These are phyloP conservation scores for Phrynocephalus versicolor DNA, from an alignment of 2,113 vertebrate genomes.

Conservation along the genomic window DNA sequence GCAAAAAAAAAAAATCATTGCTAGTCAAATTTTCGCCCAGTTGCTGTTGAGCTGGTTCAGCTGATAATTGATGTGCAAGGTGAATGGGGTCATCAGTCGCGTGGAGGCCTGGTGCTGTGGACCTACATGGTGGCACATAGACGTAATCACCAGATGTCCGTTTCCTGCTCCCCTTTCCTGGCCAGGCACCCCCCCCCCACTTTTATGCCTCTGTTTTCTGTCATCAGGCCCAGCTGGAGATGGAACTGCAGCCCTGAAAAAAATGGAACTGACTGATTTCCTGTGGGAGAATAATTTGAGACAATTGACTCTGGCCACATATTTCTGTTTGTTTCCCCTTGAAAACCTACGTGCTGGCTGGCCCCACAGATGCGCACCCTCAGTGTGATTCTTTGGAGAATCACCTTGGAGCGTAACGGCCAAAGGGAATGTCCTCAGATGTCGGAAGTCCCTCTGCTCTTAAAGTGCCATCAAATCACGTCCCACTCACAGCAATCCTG, in stretches of 20 bases:
- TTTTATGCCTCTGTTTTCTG: not conserved
- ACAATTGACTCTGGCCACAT: not conserved
- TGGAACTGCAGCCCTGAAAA: constrained; percentile 28
- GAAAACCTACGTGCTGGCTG: not conserved
- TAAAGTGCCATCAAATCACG: too few relatives aligned
- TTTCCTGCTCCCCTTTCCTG: not conserved
- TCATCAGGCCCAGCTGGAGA: constrained; percentile 31
- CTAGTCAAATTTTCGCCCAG: too few relatives aligned
- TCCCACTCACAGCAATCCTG: too few relatives aligned
- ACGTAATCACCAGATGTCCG: too few relatives aligned
- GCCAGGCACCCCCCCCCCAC: fast-evolving
- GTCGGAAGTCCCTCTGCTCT: too few relatives aligned
- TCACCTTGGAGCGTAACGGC: too few relatives aligned
- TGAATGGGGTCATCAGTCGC: too few relatives aligned
- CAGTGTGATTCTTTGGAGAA: too few relatives aligned
- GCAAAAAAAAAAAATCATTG: too few relatives aligned
- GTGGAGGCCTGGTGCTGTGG: not conserved
- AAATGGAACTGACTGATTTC: constrained; percentile 65
- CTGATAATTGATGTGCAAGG: too few relatives aligned
- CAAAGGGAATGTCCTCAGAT: too few relatives aligned
- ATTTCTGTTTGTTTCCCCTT: not conserved
- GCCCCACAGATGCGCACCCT: not conserved
- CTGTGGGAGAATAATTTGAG: constrained; percentile 58
- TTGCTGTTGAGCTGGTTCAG: too few relatives aligned
- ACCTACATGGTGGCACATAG: not conserved